Conservation (phyloP, 2,113 vertebrate genomes). For the Panthera leo region DNA sequence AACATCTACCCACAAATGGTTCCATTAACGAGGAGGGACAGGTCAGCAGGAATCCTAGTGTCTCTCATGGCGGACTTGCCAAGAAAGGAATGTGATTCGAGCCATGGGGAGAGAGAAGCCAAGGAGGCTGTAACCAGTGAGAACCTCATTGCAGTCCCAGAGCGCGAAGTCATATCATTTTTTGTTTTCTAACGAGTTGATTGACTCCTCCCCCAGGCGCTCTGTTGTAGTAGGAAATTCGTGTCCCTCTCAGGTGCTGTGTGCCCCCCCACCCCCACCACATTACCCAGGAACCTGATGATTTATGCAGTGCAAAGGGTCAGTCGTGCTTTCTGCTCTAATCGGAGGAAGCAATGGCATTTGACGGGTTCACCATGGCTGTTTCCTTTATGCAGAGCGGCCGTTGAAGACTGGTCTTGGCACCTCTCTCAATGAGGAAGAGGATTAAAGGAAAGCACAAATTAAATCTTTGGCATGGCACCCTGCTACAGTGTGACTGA, state of each 20-base stretch:
- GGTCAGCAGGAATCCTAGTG: not conserved
- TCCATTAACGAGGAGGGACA: not conserved
- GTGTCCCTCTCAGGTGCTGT: not conserved
- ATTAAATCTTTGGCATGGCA: not conserved
- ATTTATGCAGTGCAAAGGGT: not conserved
- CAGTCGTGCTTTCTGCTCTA: not conserved
- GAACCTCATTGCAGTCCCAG: not conserved
- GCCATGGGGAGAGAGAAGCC: not conserved
- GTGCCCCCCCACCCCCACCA: not conserved
- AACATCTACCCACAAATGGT: constrained; percentile 4
- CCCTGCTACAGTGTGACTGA: not conserved
- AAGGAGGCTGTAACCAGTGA: not conserved
- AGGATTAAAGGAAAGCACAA: constrained; percentile 40
- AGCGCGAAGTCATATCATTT: not conserved
- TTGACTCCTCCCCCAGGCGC: not conserved
- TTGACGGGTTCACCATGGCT: not conserved
- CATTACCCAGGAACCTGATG: not conserved
- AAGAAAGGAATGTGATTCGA: not conserved
- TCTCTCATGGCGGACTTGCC: not conserved
- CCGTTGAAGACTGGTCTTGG: not conserved
- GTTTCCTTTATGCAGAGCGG: not conserved
- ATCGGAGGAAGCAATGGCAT: not conserved
- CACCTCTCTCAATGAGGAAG: not conserved
- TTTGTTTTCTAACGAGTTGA: not conserved
- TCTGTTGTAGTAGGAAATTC: not conserved